Base-by-base conservation (phyloP, 2,888 invertebrate species). In the Acanthococcus lagerstroemiae region DNA sequence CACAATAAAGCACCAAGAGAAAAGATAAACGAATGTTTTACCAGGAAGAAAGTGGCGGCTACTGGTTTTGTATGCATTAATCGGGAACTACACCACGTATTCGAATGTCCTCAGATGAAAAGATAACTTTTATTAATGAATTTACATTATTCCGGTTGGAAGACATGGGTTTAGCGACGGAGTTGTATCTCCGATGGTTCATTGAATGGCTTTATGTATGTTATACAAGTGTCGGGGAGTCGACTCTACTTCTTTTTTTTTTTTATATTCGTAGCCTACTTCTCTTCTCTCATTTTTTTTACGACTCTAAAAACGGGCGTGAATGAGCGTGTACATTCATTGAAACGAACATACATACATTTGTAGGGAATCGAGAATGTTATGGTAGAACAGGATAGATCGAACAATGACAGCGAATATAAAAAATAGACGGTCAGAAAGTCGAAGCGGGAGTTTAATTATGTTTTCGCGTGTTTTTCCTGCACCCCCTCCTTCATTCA, bases 101-200 rank as follows among this genome's bases (percentile, higher is more conserved):
- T 61, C 52, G 63, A 63, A 63, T 63, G 63, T 63, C 63, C 63
- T 63, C 52, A 63, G 63, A 63, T 63, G 63, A 63, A 63, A 63
- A 63, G 63, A 63, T 63, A 52, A 63, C 63, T 63, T 63, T 63
- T 63, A 63, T 63, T 63, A 63, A 63, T 63, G 63, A 63, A 63
- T 63, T 63, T 63, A 63, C 63, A 63, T 63, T 63, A 63, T 63
- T 63, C 63, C 63, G 37, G 63, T 63, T 63, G 63, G 63, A 63
- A 63, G 63, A 52, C 63, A 54, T 63, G 63, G 63, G 54, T 63
- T 63, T 61, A 37, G 37, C 37, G 12, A 37, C n/a, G 37, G 12
- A 37, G 12, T 9, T 37, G 37, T 37, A 37, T 3, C n/a, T 37
- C 12, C 37, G n/a, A n/a, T 37, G 37, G 37, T n/a, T 37, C n/a